phyloP scores from a whole-genome alignment of 2,113 vertebrate species.

The Sapajus apella region DNA sequence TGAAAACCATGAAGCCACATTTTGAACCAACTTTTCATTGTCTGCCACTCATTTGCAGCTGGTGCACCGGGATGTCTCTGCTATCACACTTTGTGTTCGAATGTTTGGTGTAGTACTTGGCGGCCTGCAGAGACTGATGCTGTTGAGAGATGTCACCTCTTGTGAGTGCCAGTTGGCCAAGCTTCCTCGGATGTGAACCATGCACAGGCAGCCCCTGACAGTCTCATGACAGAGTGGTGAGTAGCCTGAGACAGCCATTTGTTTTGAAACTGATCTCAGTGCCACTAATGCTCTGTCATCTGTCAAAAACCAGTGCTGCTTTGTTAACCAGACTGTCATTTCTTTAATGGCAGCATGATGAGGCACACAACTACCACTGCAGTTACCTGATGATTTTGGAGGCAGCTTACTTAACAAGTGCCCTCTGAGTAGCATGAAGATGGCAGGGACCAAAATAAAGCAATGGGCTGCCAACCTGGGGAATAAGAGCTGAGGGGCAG shows the following conservation, averaged over 20 bases:
- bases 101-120: neutral
- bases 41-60: neutral
- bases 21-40: neutral
- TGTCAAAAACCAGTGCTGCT: neutral
- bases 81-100: neutral
- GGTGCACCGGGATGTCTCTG: rapidly evolving
- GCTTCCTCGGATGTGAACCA: neutral
- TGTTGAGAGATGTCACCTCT: neutral
- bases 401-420: neutral
- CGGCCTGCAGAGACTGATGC: neutral
- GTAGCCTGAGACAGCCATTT: neutral
- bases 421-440: neutral
- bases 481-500: neutral
- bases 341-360: neutral
- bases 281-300: neutral
- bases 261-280: neutral
- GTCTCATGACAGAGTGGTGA: neutral
- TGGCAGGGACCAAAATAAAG: neutral
- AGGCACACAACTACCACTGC: neutral
- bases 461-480: neutral
- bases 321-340: neutral
- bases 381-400: neutral
- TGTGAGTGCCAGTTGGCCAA: neutral
- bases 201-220: neutral
- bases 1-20: no score